Percentiles rank a stretch among this genome's conserved stretches.
These are phyloP conservation scores for Ceryle rudis DNA, from an alignment of 2,797 vertebrate genomes.

Conservation along the genomic window DNA sequence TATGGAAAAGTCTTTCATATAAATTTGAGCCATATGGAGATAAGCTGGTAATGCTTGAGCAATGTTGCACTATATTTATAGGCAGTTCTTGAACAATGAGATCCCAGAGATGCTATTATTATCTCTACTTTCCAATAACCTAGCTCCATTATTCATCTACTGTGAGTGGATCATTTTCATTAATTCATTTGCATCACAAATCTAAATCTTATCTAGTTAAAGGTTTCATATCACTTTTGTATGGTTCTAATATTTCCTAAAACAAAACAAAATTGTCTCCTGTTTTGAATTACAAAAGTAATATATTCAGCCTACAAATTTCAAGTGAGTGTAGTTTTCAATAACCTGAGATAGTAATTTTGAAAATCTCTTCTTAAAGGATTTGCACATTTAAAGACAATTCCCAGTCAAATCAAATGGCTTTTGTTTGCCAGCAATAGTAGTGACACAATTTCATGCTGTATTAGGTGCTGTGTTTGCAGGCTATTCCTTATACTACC, in stretches of 20 bases:
- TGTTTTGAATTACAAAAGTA: neutral
- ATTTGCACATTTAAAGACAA: neutral
- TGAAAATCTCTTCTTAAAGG: neutral
- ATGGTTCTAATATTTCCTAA: neutral
- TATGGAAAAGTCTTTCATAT: neutral
- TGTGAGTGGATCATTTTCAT: neutral
- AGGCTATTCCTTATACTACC: neutral
- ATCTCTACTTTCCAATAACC: neutral
- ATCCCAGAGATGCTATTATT: neutral
- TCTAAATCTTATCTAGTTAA: neutral
- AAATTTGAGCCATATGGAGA: neutral
- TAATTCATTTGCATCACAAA: constrained; percentile 15
- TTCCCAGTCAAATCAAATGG: neutral
- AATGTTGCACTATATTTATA: neutral
- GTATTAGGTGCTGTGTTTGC: neutral
- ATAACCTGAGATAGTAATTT: neutral
- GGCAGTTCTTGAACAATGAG: neutral
- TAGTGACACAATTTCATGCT: neutral
- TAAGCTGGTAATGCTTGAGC: neutral
- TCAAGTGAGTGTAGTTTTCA: neutral
- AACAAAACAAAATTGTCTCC: neutral
- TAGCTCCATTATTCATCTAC: neutral
- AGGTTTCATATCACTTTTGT: neutral
- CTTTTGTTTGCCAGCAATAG: neutral
- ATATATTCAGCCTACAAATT: neutral